A percentile compares a stretch with the other conserved stretches of the same genome.
These are phyloP conservation scores for Porites lutea DNA, from an alignment of 64 coral and sea anemone species.

Conservation along the genomic window DNA sequence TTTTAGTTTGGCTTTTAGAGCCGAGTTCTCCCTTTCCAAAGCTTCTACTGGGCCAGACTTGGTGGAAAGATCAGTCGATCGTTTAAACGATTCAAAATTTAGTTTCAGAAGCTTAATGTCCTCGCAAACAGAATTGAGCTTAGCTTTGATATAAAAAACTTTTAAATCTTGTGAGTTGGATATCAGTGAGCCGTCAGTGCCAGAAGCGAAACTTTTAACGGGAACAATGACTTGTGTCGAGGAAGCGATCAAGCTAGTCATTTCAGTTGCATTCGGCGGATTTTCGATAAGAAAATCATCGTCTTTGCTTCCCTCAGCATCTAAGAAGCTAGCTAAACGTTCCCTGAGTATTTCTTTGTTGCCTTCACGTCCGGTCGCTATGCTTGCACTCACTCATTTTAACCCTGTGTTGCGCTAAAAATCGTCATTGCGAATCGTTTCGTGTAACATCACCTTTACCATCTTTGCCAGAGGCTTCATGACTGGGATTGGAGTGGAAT, in stretches of 20 bases:
- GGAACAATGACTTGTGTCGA: neutral
- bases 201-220: neutral
- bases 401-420: no score
- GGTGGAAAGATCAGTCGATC: no score
- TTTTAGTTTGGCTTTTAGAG: slow-evolving; percentile 1
- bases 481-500: no score
- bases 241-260: neutral
- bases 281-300: neutral
- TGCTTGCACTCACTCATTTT: no score
- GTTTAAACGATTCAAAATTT: no score
- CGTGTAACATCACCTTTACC: no score
- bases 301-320: neutral
- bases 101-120: no score
- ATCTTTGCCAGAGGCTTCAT: no score
- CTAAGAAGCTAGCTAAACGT: neutral
- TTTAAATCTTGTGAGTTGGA: slow-evolving; percentile 1
- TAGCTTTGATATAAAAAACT: neutral
- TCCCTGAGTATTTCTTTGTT: neutral
- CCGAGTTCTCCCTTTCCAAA: neutral
- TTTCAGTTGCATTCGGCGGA: neutral
- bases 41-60: no score
- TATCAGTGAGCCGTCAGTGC: neutral
- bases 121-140: no score
- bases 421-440: no score
- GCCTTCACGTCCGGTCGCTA: no score